phyloP scores from a whole-genome alignment of 2,797 vertebrate species.

The Florisuga fusca region DNA sequence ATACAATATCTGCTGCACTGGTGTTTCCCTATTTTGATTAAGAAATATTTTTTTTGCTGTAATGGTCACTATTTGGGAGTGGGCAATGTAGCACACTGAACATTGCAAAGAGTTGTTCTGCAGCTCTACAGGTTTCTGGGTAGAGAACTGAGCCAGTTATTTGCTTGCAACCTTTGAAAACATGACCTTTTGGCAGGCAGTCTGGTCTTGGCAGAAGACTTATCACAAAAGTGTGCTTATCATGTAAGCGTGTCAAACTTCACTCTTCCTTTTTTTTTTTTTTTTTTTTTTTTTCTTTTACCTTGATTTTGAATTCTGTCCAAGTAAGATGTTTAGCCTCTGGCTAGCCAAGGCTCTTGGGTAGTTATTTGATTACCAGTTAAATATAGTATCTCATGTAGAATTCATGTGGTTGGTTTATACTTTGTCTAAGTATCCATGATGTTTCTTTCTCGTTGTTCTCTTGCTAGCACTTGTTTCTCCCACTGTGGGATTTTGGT shows the following conservation, averaged over 20 bases:
- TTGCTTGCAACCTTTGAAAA: background rate
- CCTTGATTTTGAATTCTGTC: conserved; percentile 15
- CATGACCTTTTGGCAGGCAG: background rate
- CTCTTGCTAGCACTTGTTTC: background rate
- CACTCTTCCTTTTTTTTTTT: background rate
- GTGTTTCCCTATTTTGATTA: background rate
- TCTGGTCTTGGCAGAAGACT: conserved; percentile 8
- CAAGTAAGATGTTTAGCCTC: background rate
- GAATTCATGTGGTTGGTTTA: background rate
- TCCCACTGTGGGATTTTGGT: background rate
- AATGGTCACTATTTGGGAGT: background rate
- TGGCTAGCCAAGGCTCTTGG: background rate
- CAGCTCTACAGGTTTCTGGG: background rate
- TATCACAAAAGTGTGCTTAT: too few relatives aligned
- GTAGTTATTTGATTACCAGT: conserved; percentile 11
- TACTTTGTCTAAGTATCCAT: background rate
- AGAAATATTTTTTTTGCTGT: background rate
- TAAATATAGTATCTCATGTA: conserved; percentile 21
- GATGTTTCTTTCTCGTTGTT: background rate
- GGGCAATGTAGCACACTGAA: background rate
- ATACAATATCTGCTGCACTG: background rate
- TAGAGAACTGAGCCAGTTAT: background rate
- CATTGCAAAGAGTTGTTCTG: background rate
- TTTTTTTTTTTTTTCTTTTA: background rate
- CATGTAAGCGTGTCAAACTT: background rate